Conservation (phyloP, 2,888 invertebrate species). For the Eurytoma californica region DNA sequence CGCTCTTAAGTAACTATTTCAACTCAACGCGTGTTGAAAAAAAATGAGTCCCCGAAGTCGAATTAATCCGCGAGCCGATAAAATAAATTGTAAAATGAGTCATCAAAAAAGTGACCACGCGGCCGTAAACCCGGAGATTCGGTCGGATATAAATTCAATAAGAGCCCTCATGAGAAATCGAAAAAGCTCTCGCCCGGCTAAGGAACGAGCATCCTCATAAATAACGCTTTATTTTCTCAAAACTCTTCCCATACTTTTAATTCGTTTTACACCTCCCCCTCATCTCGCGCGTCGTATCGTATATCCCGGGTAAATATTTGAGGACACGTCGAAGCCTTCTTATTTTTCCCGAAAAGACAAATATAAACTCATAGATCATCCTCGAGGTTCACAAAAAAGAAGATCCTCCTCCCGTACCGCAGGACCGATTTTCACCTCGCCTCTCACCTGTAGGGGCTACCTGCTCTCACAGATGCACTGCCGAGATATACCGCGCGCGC, state of each 20-base stretch:
- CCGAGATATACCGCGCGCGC: conserved; percentile 33
- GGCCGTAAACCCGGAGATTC: background rate
- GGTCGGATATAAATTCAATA: conserved; percentile 17
- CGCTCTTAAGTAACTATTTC: background rate
- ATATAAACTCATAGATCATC: conserved; percentile 54
- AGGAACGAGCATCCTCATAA: conserved; percentile 37
- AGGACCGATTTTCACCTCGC: conserved; percentile 52
- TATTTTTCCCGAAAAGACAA: conserved; percentile 45
- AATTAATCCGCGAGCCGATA: background rate
- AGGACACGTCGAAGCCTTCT: conserved; percentile 44
- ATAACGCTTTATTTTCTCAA: conserved; percentile 48
- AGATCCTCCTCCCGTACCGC: background rate
- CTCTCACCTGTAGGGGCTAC: conserved; percentile 50
- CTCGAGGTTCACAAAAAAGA: background rate
- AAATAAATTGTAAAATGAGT: conserved; percentile 30
- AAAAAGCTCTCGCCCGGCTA: conserved; percentile 20
- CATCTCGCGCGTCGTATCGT: conserved; percentile 17
- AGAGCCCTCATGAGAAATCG: background rate
- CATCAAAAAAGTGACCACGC: background rate
- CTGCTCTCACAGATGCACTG: conserved; percentile 39
- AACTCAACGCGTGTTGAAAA: too few relatives aligned
- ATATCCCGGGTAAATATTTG: conserved; percentile 56
- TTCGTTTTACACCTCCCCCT: conserved; percentile 44
- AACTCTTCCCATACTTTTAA: conserved; percentile 39
- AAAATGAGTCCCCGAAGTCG: too few relatives aligned